A percentile compares a stretch with the other conserved stretches of the same genome.
These are phyloP conservation scores for Cyrtodaria siliqua DNA, from an alignment of 2,888 invertebrate species.

Conservation along the genomic window DNA sequence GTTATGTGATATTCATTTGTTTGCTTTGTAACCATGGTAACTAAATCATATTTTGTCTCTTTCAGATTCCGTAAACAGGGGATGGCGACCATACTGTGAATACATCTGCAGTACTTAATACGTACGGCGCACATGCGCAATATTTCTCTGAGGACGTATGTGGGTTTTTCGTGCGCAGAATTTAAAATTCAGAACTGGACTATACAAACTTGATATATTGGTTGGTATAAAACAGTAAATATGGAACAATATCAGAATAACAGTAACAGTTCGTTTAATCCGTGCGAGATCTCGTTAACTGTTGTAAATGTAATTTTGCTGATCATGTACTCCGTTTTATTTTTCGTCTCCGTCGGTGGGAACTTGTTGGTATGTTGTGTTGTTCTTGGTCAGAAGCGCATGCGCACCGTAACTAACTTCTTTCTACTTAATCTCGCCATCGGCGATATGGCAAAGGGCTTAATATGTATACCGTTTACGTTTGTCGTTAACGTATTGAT, in stretches of 20 bases:
- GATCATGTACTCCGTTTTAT: slow-evolving; percentile 74
- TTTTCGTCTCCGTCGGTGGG: slow-evolving; percentile 83
- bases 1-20: too few species aligned
- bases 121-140: too few species aligned
- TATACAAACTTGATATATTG: too few species aligned
- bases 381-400: slow-evolving; percentile 70
- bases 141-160: too few species aligned
- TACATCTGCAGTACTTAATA: too few species aligned
- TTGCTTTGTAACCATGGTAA: too few species aligned
- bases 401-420: slow-evolving; percentile 82
- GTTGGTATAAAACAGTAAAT: too few species aligned
- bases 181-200: too few species aligned
- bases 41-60: too few species aligned
- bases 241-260: background rate
- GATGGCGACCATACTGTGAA: too few species aligned
- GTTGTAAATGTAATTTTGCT: slow-evolving; percentile 82
- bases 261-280: background rate
- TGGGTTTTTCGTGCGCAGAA: too few species aligned
- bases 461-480: slow-evolving; percentile 86
- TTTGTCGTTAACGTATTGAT: slow-evolving; percentile 91
- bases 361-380: slow-evolving; percentile 71
- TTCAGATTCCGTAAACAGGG: too few species aligned
- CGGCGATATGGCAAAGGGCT: slow-evolving; percentile 80
- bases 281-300: background rate
- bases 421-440: slow-evolving; percentile 72